Evolutionary conservation across 30 jellyfish, hydroid and myxozoan species (phyloP).

Genomic region (Turritopsis rubra): DNA sequence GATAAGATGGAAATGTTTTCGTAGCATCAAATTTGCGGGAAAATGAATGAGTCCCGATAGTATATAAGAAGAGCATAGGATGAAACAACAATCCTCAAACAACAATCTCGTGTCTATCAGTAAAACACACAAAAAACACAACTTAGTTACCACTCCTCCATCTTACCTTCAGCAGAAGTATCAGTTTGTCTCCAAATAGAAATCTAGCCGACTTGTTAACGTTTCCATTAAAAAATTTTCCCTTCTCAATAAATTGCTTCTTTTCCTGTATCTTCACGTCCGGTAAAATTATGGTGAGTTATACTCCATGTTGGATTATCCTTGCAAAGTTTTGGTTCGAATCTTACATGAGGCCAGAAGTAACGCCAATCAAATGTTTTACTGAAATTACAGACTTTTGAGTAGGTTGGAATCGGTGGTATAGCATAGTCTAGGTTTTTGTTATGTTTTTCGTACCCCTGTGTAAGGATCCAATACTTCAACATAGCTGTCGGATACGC

Average conservation of each 20-base stretch:
- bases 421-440: conserved; percentile 19
- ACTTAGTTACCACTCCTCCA: no score
- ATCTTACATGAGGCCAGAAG: conserved; percentile 65
- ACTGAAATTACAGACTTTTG: conserved; percentile 32
- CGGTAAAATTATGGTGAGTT: conserved; percentile 31
- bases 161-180: no score
- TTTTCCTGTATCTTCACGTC: conserved; percentile 58
- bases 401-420: conserved; percentile 48
- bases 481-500: conserved; percentile 63
- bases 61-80: no score
- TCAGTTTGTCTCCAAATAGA: neutral
- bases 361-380: conserved; percentile 42
- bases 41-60: no score
- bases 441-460: neutral
- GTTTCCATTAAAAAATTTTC: neutral
- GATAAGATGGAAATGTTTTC: no score
- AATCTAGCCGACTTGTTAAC: neutral
- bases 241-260: conserved; percentile 5
- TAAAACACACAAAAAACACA: no score
- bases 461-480: conserved; percentile 58
- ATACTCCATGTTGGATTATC: conserved; percentile 70
- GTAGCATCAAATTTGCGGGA: no score
- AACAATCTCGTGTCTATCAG: no score
- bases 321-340: conserved; percentile 64
- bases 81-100: no score